Evolutionary conservation across 2,888 invertebrate species (phyloP).

Genomic region (Perithous albicinctus): DNA sequence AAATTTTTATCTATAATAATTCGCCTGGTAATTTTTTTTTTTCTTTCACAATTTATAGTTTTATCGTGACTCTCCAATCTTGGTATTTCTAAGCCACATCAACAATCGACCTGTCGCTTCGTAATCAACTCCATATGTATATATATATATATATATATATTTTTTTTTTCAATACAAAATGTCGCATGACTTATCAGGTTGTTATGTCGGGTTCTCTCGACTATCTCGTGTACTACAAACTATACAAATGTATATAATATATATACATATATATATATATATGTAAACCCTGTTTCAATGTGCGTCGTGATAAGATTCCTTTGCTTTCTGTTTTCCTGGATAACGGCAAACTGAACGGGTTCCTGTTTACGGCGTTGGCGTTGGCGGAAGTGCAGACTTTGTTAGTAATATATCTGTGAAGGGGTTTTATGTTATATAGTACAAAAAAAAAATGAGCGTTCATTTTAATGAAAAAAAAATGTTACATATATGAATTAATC

Average conservation of each 20-base stretch:
- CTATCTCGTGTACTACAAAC: slow-evolving; percentile 56
- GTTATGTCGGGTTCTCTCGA: slow-evolving; percentile 72
- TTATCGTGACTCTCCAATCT: not conserved
- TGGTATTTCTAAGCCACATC: not conserved
- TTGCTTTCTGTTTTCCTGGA: slow-evolving; percentile 79
- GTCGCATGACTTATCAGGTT: slow-evolving; percentile 81
- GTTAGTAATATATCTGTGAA: not conserved
- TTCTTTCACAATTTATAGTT: too few species aligned
- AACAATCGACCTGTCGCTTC: slow-evolving; percentile 75
- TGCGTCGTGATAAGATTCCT: slow-evolving; percentile 34
- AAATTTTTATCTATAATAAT: too few species aligned
- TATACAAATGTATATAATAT: not conserved
- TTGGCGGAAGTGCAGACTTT: slow-evolving; percentile 45
- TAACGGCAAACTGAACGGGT: slow-evolving; percentile 77
- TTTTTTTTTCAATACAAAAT: slow-evolving; percentile 84
- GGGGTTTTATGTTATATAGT: slow-evolving; percentile 5
- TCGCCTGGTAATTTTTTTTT: too few species aligned
- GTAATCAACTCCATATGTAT: too few species aligned
- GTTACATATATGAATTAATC: slow-evolving; percentile 13
- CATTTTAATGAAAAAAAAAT: too few species aligned
- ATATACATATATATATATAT: too few species aligned
- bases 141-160: slow-evolving; percentile 75
- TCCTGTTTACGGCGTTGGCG: slow-evolving; percentile 75
- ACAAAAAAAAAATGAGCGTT: too few species aligned
- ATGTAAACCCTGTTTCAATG: too few species aligned